Evolutionary conservation across 2,113 vertebrate species (phyloP), one percentile per base, ranked within the genome.

Genomic region (Cepphus grylle): DNA sequence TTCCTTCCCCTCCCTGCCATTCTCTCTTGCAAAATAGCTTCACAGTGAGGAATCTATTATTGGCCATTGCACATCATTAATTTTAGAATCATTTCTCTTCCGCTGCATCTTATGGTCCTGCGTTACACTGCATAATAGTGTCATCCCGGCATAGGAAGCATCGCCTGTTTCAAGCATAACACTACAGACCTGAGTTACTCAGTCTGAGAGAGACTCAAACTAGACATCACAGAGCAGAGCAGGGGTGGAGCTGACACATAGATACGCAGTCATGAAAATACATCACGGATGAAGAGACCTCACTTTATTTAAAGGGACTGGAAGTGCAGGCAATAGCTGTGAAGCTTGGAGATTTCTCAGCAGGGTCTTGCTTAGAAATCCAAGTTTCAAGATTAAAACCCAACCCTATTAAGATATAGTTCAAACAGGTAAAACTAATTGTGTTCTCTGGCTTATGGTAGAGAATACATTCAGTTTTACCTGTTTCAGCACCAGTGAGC

Each of bases 201-300:
- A 9, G 19, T 26, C 62, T 61, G 13, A 21, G 40, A 36, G 40
- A n/a, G 66, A 67, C 63, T 32, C 27, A 42, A 66, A 67, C 22
- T 6, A 81, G 82, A n/a, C 32, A 25, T 45, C 61, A 18, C 27
- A 14, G 65, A 55, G 42, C 66, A 47, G 67, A 1, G 25, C 71
- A 32, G 42, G 70, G 55, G 36, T 45, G 59, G 15, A 59, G 69
- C 45, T 42, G 36, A 34, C 27, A 5, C 16, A 36, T 0, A 27
- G 45, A 38, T 16, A 17, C 0, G 11, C 9, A 14, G 38, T 34
- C 53, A 16, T 12, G 23, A 47, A 61, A 79, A 82, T 13, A 36
- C 47, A 25, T 14, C 0, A 2, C 0, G 4, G 81, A 12, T 58
- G 70, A 72, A 80, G 59, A 45, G 29, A 25, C 9, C 3, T 8